Percentiles rank a stretch among this genome's conserved stretches.
These are phyloP conservation scores for Eurystomus gularis DNA, from an alignment of 2,113 vertebrate species.

Conservation along the genomic window DNA sequence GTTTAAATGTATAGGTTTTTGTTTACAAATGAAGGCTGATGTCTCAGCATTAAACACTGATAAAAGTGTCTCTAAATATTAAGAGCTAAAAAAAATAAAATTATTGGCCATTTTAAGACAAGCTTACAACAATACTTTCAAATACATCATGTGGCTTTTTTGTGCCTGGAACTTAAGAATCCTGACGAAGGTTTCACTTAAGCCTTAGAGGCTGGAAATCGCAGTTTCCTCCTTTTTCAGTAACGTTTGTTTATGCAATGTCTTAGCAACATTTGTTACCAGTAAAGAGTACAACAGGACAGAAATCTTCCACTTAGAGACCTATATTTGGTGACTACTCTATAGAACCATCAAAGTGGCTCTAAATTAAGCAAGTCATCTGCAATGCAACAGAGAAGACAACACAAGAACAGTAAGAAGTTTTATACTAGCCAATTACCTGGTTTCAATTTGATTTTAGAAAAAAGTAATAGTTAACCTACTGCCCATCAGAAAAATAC, in stretches of 20 bases:
- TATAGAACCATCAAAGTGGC: not conserved
- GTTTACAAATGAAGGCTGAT: not conserved
- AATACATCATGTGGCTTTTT: not conserved
- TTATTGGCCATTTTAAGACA: not conserved
- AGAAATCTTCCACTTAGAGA: not conserved
- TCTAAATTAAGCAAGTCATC: constrained; percentile 13
- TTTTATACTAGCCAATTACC: not conserved
- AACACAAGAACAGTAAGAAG: constrained; percentile 5
- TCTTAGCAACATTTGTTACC: not conserved
- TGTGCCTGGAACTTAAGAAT: not conserved
- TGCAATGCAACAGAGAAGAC: constrained; percentile 11
- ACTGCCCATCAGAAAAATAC: not conserved
- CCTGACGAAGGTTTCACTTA: not conserved
- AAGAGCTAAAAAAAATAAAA: not conserved
- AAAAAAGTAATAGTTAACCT: not conserved
- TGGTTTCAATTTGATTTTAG: constrained; percentile 23
- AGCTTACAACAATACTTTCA: not conserved
- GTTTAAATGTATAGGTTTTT: not conserved
- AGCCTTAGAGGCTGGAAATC: not conserved
- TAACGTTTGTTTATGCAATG: not conserved
- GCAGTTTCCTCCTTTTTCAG: not conserved
- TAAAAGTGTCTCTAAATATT: not conserved
- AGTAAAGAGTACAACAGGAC: not conserved
- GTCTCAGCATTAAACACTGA: not conserved
- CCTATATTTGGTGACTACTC: not conserved